phyloP scores from a whole-genome alignment of 37 sponge, comb jelly and placozoan species.

The Petrosia ficiformis region DNA sequence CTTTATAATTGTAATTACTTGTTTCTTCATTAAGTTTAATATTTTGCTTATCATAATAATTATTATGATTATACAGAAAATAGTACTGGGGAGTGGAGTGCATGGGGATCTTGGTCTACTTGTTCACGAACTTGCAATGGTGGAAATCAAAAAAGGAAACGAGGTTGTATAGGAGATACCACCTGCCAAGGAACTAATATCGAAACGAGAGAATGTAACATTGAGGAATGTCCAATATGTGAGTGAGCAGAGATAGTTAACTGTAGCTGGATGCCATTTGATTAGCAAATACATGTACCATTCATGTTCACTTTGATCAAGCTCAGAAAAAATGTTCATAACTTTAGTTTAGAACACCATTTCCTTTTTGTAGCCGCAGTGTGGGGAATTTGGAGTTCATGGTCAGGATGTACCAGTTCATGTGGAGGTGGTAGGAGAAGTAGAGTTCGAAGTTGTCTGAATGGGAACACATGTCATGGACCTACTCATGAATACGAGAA shows the following conservation, averaged over 20 bases:
- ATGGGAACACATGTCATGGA: slow-evolving; percentile 45
- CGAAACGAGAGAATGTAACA: slow-evolving; percentile 17
- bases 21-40: too few relatives aligned
- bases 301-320: background rate
- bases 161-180: slow-evolving; percentile 8
- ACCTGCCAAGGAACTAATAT: slow-evolving; percentile 7
- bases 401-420: slow-evolving; percentile 28
- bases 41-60: too few relatives aligned
- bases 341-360: background rate
- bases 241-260: too few relatives aligned
- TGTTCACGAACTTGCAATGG: slow-evolving; percentile 56
- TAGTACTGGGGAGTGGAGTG: slow-evolving; percentile 18
- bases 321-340: background rate
- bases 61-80: background rate
- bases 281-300: background rate
- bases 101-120: slow-evolving; percentile 40
- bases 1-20: too few relatives aligned
- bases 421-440: slow-evolving; percentile 50
- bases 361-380: background rate
- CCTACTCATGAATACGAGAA: background rate
- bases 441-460: slow-evolving; percentile 47
- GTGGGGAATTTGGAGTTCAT: slow-evolving; percentile 34
- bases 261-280: background rate
- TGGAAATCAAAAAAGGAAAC: slow-evolving; percentile 4
- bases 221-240: slow-evolving; percentile 2